Percentiles rank a stretch among this genome's conserved stretches.
These are phyloP conservation scores for Coturnix japonica DNA, from an alignment of 2,113 vertebrate genomes.

Conservation along the genomic window DNA sequence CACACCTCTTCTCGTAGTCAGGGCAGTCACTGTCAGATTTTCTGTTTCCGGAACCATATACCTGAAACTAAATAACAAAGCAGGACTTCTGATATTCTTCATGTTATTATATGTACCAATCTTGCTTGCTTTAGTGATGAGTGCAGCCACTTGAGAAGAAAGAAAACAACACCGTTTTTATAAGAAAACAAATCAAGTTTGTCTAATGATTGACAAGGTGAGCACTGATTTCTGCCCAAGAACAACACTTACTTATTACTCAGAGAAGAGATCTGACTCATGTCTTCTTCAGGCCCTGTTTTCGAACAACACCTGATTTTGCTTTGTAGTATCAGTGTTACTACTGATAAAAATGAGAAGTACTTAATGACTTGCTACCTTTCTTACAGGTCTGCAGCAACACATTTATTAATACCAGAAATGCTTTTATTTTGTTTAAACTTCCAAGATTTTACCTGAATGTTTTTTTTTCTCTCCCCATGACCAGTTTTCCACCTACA, in stretches of 20 bases:
- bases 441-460: background rate
- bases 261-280: background rate
- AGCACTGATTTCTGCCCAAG: background rate
- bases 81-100: background rate
- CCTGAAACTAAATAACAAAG: background rate
- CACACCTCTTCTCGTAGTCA: background rate
- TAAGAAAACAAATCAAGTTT: background rate
- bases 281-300: background rate
- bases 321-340: background rate
- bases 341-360: background rate
- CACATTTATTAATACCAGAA: background rate
- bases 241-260: background rate
- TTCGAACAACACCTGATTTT: background rate
- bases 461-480: fast-evolving
- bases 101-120: background rate
- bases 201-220: background rate
- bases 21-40: background rate
- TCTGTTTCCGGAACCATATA: background rate
- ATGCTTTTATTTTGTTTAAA: background rate
- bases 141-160: background rate
- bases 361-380: background rate
- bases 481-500: background rate
- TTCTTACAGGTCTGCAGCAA: background rate
- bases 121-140: background rate
- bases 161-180: background rate